These are phyloP conservation scores for Agrilus cyanescens DNA, from an alignment of 2,888 invertebrate species.

Conservation along the genomic window DNA sequence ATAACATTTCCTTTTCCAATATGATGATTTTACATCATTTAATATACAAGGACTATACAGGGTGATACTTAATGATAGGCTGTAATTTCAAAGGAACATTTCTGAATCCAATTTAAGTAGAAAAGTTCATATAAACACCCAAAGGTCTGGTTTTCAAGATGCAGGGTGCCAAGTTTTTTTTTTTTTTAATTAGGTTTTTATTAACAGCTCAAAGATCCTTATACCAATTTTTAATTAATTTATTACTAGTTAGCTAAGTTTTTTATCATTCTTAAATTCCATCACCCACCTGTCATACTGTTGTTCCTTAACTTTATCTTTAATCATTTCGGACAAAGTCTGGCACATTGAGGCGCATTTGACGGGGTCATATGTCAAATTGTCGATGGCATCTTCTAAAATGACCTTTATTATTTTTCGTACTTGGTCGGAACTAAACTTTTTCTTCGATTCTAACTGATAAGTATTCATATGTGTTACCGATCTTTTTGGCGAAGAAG, in stretches of 20 bases:
- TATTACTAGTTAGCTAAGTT: too few species aligned
- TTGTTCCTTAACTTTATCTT: conserved; percentile 48
- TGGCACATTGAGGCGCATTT: conserved; percentile 45
- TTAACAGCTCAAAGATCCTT: too few species aligned
- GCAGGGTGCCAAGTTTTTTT: conserved; percentile 14
- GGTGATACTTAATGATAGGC: neutral
- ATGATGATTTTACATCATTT: too few species aligned
- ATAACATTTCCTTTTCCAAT: neutral
- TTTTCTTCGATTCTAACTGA: conserved; percentile 49
- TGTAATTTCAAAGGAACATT: too few species aligned
- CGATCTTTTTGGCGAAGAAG: neutral
- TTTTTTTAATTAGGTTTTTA: neutral
- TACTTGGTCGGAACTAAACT: conserved; percentile 49
- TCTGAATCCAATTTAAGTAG: too few species aligned
- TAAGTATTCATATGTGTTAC: conserved; percentile 50
- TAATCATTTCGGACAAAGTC: conserved; percentile 46
- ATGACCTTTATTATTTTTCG: conserved; percentile 46
- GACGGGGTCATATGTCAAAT: conserved; percentile 46
- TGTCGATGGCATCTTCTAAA: conserved; percentile 45
- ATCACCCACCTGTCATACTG: conserved; percentile 51
- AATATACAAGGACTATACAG: too few species aligned
- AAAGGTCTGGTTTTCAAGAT: too few species aligned
- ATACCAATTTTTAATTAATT: too few species aligned
- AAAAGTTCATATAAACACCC: too few species aligned
- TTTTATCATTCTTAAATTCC: conserved; percentile 11